Evolutionary conservation across 2,888 invertebrate genomes (phyloP).

Genomic region (Chironomus tentans): DNA sequence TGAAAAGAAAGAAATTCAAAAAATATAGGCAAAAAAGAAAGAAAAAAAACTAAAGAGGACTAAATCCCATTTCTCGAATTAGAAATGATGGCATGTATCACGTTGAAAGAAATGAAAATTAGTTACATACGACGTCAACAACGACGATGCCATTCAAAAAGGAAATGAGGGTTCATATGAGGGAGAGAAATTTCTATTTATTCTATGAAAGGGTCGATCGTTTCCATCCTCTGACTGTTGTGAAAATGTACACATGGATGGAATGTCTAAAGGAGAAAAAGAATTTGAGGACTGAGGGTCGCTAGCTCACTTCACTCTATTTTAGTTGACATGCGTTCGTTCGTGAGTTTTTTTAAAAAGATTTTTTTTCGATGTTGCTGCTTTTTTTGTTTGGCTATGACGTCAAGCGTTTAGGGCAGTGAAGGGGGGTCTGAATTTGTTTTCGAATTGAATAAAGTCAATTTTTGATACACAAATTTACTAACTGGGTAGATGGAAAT

Average conservation of each 20-base stretch:
- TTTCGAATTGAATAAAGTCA: no score
- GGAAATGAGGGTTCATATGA: slow-evolving; percentile 10
- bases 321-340: slow-evolving; percentile 16
- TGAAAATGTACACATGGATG: no score
- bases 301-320: not conserved
- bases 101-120: slow-evolving; percentile 25
- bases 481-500: no score
- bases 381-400: not conserved
- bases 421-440: no score
- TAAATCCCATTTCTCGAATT: slow-evolving; percentile 17
- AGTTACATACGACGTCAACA: slow-evolving; percentile 19
- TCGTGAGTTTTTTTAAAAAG: not conserved
- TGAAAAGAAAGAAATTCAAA: no score
- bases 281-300: not conserved
- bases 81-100: slow-evolving; percentile 19
- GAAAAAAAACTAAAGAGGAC: not conserved
- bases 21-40: not conserved
- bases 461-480: no score
- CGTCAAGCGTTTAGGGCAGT: no score
- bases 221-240: not conserved
- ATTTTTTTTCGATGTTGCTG: not conserved
- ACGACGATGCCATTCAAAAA: slow-evolving; percentile 21
- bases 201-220: not conserved
- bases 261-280: not conserved
- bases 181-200: not conserved